phyloP scores from a whole-genome alignment of 1,140 invertebrate genomes.

The Macrotrachela quadricornifera region DNA sequence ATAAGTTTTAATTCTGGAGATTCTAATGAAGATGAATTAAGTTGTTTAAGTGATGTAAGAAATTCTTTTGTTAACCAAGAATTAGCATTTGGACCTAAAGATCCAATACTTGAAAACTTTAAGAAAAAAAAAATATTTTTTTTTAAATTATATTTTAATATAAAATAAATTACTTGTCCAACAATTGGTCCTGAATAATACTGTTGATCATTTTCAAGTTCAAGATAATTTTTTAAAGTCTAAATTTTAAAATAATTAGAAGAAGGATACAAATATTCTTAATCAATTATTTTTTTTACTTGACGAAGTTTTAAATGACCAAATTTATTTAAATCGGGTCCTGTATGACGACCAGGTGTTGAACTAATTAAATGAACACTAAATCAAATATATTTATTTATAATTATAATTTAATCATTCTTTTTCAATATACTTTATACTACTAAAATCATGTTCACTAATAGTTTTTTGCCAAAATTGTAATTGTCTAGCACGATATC shows the following conservation, averaged over 20 bases:
- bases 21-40: conserved; percentile 10
- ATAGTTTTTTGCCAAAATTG: conserved; percentile 50
- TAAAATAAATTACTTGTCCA: too few relatives aligned
- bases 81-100: conserved; percentile 46
- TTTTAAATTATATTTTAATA: too few relatives aligned
- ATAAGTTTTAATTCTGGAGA: conserved; percentile 17
- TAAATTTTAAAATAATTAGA: neutral
- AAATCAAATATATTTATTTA: conserved; percentile 9
- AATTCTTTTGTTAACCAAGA: conserved; percentile 47
- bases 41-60: conserved; percentile 34
- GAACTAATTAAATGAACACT: conserved; percentile 65
- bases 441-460: conserved; percentile 38
- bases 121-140: conserved; percentile 34
- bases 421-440: too few relatives aligned
- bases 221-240: too few relatives aligned
- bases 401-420: too few relatives aligned
- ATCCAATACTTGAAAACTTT: conserved; percentile 75
- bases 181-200: too few relatives aligned
- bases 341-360: conserved; percentile 52
- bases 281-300: conserved; percentile 34
- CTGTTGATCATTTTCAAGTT: too few relatives aligned
- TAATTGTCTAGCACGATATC: conserved; percentile 47
- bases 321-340: conserved; percentile 35
- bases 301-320: conserved; percentile 47
- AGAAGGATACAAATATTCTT: neutral